Base-by-base conservation (phyloP, 2,113 vertebrate species). In the Mastomys natalensis region DNA sequence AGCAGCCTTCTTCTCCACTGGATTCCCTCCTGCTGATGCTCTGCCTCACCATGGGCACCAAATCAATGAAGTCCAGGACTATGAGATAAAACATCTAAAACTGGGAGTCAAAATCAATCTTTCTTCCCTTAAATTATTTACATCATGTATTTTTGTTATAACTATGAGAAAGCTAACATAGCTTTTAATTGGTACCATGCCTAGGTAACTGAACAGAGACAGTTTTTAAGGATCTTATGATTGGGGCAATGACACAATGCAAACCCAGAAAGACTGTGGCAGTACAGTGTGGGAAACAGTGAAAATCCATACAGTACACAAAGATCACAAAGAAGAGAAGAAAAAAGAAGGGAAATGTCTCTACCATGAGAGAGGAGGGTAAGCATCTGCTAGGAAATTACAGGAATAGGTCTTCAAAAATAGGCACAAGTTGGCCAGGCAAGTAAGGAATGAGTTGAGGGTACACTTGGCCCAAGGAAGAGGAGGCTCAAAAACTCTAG, bases 241-340 rank as follows among this genome's bases (percentile, higher is more conserved):
- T 24, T 86, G 45, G 43, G 29, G 22, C 34, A 89, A 13, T 34
- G 3, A 3, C 22, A 29, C 11, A 55, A 24, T 15, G n/a, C 22
- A 77, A 64, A 87, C n/a, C 64, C 16, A 43, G 17, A 60, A 89
- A 16, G 51, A 21, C 31, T 1, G 48, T 8, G 1, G 4, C 11
- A 1, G 31, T 8, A 1, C 53, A 37, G 1, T 22, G 3, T 31
- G 11, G 21, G 24, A 45, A 70, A 34, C 40, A 5, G 0, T 5
- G 45, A 16, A 77, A 72, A 95, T n/a, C 34, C 19, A 51, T 4
- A 11, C 31, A 76, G 66, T 37, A 26, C 24, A 64, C 22, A 77
- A 87, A 89, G 77, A 77, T 13, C 43, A 13, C 15, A 1, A 34
- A 29, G n/a, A 72, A 10, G 64, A 82, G 34, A 53, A 22, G 9